Evolutionary conservation across 53 echinoderm and acorn worm species (phyloP).

Genomic region (Stichopus horrens): DNA sequence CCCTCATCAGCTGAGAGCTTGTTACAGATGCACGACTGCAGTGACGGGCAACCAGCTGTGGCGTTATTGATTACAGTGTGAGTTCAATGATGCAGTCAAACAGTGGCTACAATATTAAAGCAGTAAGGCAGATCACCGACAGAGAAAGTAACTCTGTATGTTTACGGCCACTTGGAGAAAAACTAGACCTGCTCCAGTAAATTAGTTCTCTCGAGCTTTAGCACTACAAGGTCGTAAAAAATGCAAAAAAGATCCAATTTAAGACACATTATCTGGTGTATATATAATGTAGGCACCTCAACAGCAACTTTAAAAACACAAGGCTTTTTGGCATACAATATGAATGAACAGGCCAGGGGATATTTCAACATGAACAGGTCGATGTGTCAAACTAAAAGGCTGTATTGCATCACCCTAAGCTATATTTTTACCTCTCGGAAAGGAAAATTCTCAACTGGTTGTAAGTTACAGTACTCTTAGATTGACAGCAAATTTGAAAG

Average conservation of each 20-base stretch:
- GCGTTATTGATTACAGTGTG: conserved; percentile 7
- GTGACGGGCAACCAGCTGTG: conserved; percentile 10
- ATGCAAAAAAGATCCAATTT: background rate
- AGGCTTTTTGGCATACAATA: no score
- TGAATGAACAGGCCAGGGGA: no score
- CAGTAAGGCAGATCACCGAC: background rate
- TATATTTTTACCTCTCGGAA: no score
- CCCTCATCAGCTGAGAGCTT: conserved; percentile 13
- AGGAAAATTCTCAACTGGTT: no score
- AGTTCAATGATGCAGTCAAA: background rate
- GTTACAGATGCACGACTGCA: background rate
- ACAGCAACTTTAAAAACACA: no score
- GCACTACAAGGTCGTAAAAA: background rate
- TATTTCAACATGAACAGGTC: no score
- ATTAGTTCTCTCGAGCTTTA: background rate
- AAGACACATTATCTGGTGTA: no score
- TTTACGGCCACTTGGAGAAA: background rate
- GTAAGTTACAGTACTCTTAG: no score
- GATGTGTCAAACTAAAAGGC: no score
- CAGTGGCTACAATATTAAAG: background rate
- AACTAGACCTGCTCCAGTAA: background rate
- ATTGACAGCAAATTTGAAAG: no score
- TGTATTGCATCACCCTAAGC: no score
- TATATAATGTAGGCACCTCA: no score
- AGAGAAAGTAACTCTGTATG: background rate